Base-by-base conservation (phyloP, 2,888 invertebrate genomes). In the Trichogramma dendrolimi region DNA sequence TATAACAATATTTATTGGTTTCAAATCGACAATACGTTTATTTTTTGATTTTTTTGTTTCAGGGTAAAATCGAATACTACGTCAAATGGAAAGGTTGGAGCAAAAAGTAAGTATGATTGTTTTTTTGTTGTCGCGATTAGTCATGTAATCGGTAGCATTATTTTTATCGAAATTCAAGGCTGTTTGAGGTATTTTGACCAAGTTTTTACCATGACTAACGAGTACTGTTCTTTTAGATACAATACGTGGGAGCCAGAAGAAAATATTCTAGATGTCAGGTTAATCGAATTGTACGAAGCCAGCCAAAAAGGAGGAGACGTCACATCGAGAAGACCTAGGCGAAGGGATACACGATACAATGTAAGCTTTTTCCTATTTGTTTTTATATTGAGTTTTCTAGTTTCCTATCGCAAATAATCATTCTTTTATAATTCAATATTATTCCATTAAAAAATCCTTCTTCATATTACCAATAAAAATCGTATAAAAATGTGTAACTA, bases 31-130 rank as follows among this genome's bases (percentile, higher is more conserved):
- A 27, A 27, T 27, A 27, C 3, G 27, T 27, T 27, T 27, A 10
- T 62, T 61, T 47, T 41, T 59, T 60, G 67, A 50, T 67, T 60
- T 72, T 78, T 78, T 73, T 75, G 75, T 90, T 88, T 44, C 84
- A 96, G 96, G 95, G 92, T 71, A 89, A 90, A 79, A 90, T 93
- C 75, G 96, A 97, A 81, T 97, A 94, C 81, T 90, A 90, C 77
- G 95, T 97, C 63, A 96, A 97, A 86, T 97, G 96, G 97, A 96
- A 95, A 85, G 96, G 96, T 70, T 96, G 96, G 96, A 94, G 94
- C 79, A 92, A 91, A 80, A 94, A 92, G 84, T 86, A 76, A 82
- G 85, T 83, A 62, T 7, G 4, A 27, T 27, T 27, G 27, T 27
- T 27, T 27, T 27, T 27, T 27, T 27, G 27, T 27, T 27, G 27